Percentiles rank a stretch among this genome's conserved stretches.
Conservation (phyloP, 1,140 invertebrate species). For the Saccostrea glomerata region DNA sequence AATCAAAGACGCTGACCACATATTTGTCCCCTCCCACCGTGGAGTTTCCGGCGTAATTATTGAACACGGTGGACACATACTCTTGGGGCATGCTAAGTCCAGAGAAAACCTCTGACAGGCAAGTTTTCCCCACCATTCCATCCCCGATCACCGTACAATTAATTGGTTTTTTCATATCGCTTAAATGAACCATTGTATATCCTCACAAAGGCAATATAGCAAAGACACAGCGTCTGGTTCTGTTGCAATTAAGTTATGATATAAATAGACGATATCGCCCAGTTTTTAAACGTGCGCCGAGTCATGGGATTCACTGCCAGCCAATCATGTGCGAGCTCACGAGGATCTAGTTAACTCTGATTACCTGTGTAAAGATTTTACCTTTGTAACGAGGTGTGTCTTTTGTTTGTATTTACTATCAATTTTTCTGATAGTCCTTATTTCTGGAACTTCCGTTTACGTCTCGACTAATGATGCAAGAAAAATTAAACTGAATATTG, state of each 20-base stretch:
- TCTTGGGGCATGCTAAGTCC: slow-evolving; percentile 34
- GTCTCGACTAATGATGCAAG: neutral
- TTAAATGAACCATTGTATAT: slow-evolving; percentile 68
- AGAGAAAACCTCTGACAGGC: slow-evolving; percentile 59
- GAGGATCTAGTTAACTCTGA: neutral
- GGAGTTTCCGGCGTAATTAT: slow-evolving; percentile 67
- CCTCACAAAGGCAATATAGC: slow-evolving; percentile 71
- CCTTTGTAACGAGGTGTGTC: slow-evolving; percentile 34
- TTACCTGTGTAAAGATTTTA: slow-evolving; percentile 13
- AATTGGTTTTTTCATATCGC: slow-evolving; percentile 40
- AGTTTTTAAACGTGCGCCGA: neutral
- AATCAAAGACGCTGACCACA: slow-evolving; percentile 71
- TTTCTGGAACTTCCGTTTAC: slow-evolving; percentile 33
- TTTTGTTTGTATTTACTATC: slow-evolving; percentile 28
- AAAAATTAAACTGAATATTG: neutral
- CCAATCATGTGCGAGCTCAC: slow-evolving; percentile 30
- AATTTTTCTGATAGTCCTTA: neutral
- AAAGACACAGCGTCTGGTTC: slow-evolving; percentile 52
- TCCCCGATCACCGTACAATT: slow-evolving; percentile 98
- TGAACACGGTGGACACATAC: slow-evolving; percentile 50
- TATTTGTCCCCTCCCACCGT: slow-evolving; percentile 68
- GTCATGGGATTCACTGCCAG: slow-evolving; percentile 11
- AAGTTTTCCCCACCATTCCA: slow-evolving; percentile 90
- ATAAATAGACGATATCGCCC: slow-evolving; percentile 1
- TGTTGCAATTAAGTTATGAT: slow-evolving; percentile 1